Conservation (phyloP, 2,113 vertebrate species). For the Labrus mixtus region DNA sequence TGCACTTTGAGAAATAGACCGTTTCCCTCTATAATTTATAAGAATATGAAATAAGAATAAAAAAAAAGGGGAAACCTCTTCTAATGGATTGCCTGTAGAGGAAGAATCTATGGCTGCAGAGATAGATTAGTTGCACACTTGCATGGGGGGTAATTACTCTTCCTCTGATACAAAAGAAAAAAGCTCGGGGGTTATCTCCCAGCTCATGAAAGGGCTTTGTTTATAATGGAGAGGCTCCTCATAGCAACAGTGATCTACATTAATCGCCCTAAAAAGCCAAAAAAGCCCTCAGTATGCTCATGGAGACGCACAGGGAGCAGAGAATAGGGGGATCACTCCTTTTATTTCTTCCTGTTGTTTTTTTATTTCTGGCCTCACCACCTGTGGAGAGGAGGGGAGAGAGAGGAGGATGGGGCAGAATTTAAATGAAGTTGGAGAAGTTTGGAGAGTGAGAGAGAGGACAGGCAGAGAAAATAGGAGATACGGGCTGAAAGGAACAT, state of each 20-base stretch:
- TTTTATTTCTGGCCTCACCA: conserved; percentile 26
- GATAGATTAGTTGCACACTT: conserved; percentile 64
- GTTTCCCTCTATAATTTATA: conserved; percentile 1
- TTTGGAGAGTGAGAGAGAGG: conserved; percentile 22
- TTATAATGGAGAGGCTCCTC: conserved; percentile 59
- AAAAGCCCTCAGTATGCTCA: conserved; percentile 23
- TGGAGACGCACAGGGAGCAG: conserved; percentile 29
- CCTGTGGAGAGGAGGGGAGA: conserved; percentile 44
- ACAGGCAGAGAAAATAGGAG: conserved; percentile 37
- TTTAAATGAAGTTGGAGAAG: conserved; percentile 58
- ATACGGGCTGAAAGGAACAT: conserved; percentile 33
- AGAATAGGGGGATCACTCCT: conserved; percentile 13
- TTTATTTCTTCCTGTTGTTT: conserved; percentile 30
- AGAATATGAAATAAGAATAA: conserved; percentile 30
- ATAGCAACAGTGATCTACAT: conserved; percentile 55
- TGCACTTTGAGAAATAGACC: background rate
- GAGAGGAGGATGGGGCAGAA: conserved; percentile 42
- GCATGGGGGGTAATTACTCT: conserved; percentile 72
- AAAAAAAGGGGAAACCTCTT: conserved; percentile 27
- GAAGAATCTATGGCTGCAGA: conserved; percentile 68
- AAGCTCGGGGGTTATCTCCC: conserved; percentile 57
- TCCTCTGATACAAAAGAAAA: conserved; percentile 70
- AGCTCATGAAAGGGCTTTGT: conserved; percentile 70
- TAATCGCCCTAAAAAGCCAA: conserved; percentile 54
- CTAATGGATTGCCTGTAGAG: conserved; percentile 65